These are phyloP conservation scores for Pelmatolapia mariae DNA, from an alignment of 2,113 vertebrate species.

Conservation along the genomic window DNA sequence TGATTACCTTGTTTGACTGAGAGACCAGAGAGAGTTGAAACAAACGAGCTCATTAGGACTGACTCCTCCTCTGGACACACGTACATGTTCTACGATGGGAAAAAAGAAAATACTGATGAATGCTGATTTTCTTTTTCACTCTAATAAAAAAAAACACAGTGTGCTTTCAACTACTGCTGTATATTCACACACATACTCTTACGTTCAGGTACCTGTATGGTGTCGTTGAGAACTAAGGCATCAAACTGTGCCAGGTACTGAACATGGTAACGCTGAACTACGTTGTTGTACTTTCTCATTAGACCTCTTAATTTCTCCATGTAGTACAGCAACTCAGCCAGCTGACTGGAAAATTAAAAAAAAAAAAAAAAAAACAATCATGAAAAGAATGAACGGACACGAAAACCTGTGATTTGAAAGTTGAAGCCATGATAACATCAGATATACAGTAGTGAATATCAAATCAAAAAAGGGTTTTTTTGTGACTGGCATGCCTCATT, in stretches of 20 bases:
- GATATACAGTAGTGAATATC: not conserved
- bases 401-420: not conserved
- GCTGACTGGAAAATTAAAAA: slow-evolving; percentile 53
- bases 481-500: not conserved
- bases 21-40: slow-evolving; percentile 82
- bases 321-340: slow-evolving; percentile 83
- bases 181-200: not conserved
- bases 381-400: not conserved
- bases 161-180: not conserved
- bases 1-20: slow-evolving; percentile 81
- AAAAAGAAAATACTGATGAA: not conserved
- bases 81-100: slow-evolving; percentile 75
- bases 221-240: slow-evolving; percentile 83
- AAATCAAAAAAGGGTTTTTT: not conserved
- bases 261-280: slow-evolving; percentile 83
- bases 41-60: slow-evolving; percentile 86
- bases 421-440: not conserved
- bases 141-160: not conserved
- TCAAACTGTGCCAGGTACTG: slow-evolving; percentile 89
- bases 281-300: slow-evolving; percentile 50
- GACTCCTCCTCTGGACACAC: slow-evolving; percentile 97
- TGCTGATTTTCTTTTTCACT: fast-evolving
- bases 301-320: slow-evolving; percentile 78
- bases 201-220: slow-evolving; percentile 79
- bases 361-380: fast-evolving